phyloP scores from a whole-genome alignment of 1,140 invertebrate species.

The Zeugodacus cucurbitae region DNA sequence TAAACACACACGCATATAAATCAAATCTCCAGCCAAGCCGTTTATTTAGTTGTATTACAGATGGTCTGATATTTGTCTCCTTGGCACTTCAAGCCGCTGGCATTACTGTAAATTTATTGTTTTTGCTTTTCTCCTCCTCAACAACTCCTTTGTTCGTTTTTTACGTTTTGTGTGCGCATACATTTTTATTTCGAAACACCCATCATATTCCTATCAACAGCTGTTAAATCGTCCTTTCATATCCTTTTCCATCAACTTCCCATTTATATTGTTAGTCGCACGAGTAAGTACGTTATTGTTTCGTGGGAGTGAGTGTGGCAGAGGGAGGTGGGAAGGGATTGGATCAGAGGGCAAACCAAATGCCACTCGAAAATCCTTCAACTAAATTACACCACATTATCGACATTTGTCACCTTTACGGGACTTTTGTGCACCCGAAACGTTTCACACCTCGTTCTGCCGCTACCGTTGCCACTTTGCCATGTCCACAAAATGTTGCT shows the following conservation, averaged over 20 bases:
- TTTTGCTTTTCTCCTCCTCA: background rate
- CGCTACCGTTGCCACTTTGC: background rate
- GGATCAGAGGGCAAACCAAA: background rate
- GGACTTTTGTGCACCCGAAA: constrained; percentile 37
- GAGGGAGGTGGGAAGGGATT: too few relatives aligned
- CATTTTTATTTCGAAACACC: background rate
- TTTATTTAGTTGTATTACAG: background rate
- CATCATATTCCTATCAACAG: constrained; percentile 16
- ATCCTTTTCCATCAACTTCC: constrained; percentile 10
- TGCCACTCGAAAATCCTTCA: constrained; percentile 20
- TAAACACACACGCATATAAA: background rate
- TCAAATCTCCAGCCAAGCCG: background rate
- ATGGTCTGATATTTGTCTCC: background rate
- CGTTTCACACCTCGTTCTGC: background rate
- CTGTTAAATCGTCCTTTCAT: constrained; percentile 18
- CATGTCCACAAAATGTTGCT: background rate
- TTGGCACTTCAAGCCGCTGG: background rate
- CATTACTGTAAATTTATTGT: background rate
- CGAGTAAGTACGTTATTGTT: background rate
- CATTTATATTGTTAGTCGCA: background rate
- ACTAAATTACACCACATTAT: constrained; percentile 48
- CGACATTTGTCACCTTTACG: constrained; percentile 47
- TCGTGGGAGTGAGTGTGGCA: background rate
- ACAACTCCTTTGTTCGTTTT: background rate
- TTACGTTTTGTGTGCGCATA: background rate